Base-by-base conservation (phyloP, 2,888 invertebrate genomes). In the Callyntrura guangdongensis region DNA sequence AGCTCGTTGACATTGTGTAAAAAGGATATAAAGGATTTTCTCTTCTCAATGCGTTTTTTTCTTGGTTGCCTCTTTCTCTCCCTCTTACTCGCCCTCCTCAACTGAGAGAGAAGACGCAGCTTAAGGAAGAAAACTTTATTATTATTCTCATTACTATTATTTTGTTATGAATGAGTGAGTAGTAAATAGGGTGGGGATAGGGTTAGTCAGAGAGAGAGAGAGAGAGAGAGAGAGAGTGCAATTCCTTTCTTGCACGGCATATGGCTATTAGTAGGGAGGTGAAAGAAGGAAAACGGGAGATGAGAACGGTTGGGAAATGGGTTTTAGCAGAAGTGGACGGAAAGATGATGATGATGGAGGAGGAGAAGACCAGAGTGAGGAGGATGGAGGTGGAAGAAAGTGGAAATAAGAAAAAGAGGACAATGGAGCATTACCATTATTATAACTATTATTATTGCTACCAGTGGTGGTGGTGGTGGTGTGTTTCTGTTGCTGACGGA, bases 1-100 rank as follows among this genome's bases (percentile, higher is more conserved):
- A 56, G 81, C 79, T 79, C 79, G 64, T 87, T 88, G 88, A 82
- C 89, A 89, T 72, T 83, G 83, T 82, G 74, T 74, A 82, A 67
- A 89, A 74, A 81, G 47, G 77, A 77, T 64, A 79, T 72, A 77
- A 77, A 72, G 64, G 86, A 56, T 72, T 85, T 74, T 74, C 74
- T 74, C 49, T n/a, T 59, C n/a, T 36, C 36, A 36, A 36, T 36
- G 20, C 20, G 0, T n/a, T 69, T 64, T 20, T 22, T 64, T 64
- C 64, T n/a, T n/a, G n/a, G n/a, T n/a, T n/a, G 20, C 12, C 59
- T 61, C n/a, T 22, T 22, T 22, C 22, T 59, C 64, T 64, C 11
- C 64, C 11, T 64, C 25, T 2, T 4, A 20, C 22, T 25, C 20
- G 20, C 17, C 11, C 20, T 61, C 17, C 17, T 1, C 61, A 61